phyloP scores from a whole-genome alignment of 1,140 invertebrate species.

The Drosophila elegans region DNA sequence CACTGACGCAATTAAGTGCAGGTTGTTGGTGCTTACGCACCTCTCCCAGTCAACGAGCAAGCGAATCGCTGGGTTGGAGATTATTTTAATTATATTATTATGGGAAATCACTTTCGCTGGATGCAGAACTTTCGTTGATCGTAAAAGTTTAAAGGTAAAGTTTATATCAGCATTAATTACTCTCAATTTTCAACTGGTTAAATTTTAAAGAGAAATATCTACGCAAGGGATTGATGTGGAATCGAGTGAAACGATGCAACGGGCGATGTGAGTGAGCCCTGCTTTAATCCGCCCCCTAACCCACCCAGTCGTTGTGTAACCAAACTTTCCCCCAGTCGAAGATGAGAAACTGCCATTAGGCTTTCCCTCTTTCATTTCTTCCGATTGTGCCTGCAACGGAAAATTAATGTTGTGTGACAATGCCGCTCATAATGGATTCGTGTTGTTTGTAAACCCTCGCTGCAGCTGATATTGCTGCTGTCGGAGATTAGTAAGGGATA shows the following conservation, averaged over 20 bases:
- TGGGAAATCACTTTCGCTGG: conserved; percentile 11
- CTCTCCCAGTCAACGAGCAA: too few relatives aligned
- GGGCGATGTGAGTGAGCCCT: background rate
- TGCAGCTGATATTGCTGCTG: background rate
- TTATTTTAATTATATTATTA: background rate
- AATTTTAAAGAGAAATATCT: conserved; percentile 20
- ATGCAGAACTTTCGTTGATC: conserved; percentile 18
- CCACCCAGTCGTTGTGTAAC: conserved; percentile 30
- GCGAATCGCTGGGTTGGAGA: too few relatives aligned
- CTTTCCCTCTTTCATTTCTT: conserved; percentile 19
- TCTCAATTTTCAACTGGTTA: conserved; percentile 20
- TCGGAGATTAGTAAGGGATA: conserved; percentile 8
- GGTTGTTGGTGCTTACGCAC: background rate
- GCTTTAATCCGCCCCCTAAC: conserved; percentile 6
- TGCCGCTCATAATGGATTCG: conserved; percentile 28
- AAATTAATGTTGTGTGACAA: conserved; percentile 49
- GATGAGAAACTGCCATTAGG: conserved; percentile 40
- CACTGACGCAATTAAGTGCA: background rate
- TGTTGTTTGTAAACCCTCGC: conserved; percentile 9
- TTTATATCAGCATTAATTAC: conserved; percentile 2
- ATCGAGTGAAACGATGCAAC: conserved; percentile 31
- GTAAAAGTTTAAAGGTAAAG: conserved; percentile 1
- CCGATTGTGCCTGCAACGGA: conserved; percentile 15
- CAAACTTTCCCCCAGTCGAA: conserved; percentile 33
- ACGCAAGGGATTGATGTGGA: conserved; percentile 14